Conservation (phyloP, 2,888 invertebrate species). For the Troides oblongomaculatus region DNA sequence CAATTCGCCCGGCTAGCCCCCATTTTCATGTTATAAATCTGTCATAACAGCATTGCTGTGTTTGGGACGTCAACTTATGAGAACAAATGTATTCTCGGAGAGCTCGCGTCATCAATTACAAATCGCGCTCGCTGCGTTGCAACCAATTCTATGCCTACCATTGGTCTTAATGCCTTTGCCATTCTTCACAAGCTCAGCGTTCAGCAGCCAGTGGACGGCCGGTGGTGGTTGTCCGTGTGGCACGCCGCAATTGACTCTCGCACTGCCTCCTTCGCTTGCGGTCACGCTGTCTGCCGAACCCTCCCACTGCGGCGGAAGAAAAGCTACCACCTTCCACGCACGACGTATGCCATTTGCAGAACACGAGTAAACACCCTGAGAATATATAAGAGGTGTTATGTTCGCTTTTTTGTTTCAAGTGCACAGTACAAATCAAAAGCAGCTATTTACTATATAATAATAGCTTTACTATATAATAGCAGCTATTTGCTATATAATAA, state of each 20-base stretch:
- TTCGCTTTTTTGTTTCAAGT: too few relatives aligned
- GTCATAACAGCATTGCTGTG: too few relatives aligned
- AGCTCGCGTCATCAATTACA: too few relatives aligned
- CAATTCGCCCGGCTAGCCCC: too few relatives aligned
- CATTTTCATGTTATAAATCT: too few relatives aligned
- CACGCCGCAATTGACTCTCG: conserved; percentile 74
- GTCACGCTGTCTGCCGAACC: conserved; percentile 74
- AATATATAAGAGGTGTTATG: conserved; percentile 3
- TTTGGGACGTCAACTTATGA: too few relatives aligned
- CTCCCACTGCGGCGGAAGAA: conserved; percentile 75
- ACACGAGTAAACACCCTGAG: conserved; percentile 89
- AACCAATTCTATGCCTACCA: conserved; percentile 44
- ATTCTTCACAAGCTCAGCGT: conserved; percentile 84
- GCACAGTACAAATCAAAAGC: too few relatives aligned
- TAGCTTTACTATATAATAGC: too few relatives aligned
- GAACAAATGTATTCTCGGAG: too few relatives aligned
- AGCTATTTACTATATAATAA: too few relatives aligned
- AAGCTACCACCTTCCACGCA: conserved; percentile 65
- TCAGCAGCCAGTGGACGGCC: conserved; percentile 90
- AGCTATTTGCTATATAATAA: too few relatives aligned
- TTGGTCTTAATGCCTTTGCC: conserved; percentile 55
- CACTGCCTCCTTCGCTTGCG: conserved; percentile 73
- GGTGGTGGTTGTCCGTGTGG: conserved; percentile 88
- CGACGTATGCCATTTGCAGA: conserved; percentile 81
- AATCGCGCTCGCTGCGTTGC: too few relatives aligned